Evolutionary conservation across 2,888 invertebrate genomes (phyloP).

Genomic region (Emmelina monodactyla): DNA sequence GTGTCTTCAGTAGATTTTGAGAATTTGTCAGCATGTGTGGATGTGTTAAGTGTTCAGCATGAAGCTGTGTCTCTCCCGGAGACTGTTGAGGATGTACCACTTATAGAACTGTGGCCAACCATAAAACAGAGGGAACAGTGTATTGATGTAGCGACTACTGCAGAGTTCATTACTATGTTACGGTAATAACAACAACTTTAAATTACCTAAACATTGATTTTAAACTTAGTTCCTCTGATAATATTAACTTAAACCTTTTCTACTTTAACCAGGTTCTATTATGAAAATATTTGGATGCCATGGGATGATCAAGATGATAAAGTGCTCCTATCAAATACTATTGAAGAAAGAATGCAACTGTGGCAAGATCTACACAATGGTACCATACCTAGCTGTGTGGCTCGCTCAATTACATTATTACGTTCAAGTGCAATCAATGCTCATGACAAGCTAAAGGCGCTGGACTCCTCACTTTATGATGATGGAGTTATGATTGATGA

Average conservation of each 20-base stretch:
- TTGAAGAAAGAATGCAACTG: constrained; percentile 53
- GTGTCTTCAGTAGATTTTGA: constrained; percentile 65
- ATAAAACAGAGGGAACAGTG: constrained; percentile 65
- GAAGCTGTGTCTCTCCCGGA: constrained; percentile 68
- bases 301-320: constrained; percentile 74
- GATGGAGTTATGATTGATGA: constrained; percentile 40
- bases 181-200: too few relatives aligned
- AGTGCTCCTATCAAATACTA: constrained; percentile 47
- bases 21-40: constrained; percentile 63
- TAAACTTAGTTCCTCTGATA: too few relatives aligned
- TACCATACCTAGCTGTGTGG: constrained; percentile 38
- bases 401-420: constrained; percentile 35
- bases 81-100: constrained; percentile 62
- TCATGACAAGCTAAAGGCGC: constrained; percentile 37
- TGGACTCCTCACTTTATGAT: constrained; percentile 49
- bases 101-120: constrained; percentile 72
- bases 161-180: constrained; percentile 70
- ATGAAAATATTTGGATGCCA: constrained; percentile 72
- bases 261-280: constrained; percentile 66
- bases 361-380: constrained; percentile 52
- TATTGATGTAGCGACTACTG: constrained; percentile 66
- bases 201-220: too few relatives aligned
- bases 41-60: constrained; percentile 71
- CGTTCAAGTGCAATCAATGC: constrained; percentile 49
- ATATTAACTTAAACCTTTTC: too few relatives aligned